These are phyloP conservation scores for Apomyelois bistriatella DNA, from an alignment of 2,888 invertebrate genomes.

Conservation along the genomic window DNA sequence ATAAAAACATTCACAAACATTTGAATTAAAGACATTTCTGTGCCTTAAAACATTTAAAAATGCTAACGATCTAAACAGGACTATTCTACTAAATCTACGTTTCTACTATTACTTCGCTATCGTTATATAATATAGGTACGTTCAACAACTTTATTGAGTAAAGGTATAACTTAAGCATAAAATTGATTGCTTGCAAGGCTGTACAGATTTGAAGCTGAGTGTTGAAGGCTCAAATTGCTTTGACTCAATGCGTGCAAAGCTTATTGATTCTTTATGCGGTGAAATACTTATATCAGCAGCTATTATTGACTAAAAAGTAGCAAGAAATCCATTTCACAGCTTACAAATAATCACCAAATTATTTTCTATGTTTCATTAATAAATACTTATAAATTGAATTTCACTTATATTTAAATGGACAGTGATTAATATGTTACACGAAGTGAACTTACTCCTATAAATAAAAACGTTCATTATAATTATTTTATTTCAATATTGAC, in stretches of 20 bases:
- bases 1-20: conserved; percentile 16
- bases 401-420: conserved; percentile 60
- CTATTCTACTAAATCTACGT: conserved; percentile 20
- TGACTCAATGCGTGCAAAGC: not conserved
- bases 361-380: conserved; percentile 21
- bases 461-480: conserved; percentile 43
- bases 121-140: conserved; percentile 22
- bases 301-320: not conserved
- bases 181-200: not conserved
- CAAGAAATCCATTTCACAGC: conserved; percentile 5
- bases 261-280: not conserved
- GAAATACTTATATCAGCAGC: not conserved
- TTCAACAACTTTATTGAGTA: conserved; percentile 24
- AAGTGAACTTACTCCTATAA: conserved; percentile 55
- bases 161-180: conserved; percentile 13
- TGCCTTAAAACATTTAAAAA: conserved; percentile 14
- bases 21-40: conserved; percentile 16
- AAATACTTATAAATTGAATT: conserved; percentile 33
- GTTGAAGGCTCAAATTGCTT: not conserved
- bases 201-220: not conserved
- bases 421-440: conserved; percentile 62
- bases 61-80: conserved; percentile 20
- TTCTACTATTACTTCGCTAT: conserved; percentile 20
- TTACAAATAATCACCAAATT: conserved; percentile 12
- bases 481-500: conserved; percentile 49